phyloP scores from a whole-genome alignment of 2,797 vertebrate species.

The Tympanoctomys barrerae region DNA sequence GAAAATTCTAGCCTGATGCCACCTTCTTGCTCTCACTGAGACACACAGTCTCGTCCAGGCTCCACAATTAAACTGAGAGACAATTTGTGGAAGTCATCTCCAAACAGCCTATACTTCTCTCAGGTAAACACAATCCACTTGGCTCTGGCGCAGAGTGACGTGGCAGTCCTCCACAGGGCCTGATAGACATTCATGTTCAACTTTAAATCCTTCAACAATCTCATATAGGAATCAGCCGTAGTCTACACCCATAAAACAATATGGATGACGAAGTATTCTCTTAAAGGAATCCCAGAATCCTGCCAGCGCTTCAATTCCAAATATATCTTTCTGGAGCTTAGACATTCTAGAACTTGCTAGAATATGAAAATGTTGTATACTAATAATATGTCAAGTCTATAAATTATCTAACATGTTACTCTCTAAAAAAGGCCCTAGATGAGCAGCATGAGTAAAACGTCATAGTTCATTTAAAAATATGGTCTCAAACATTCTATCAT shows the following conservation, averaged over 20 bases:
- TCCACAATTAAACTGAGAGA: neutral
- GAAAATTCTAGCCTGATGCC: neutral
- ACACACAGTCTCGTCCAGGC: neutral
- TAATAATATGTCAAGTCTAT: neutral
- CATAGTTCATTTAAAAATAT: neutral
- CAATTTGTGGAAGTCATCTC: neutral
- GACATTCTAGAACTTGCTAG: neutral
- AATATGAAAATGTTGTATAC: neutral
- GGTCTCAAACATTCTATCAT: neutral
- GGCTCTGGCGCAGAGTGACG: neutral
- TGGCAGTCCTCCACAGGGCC: neutral
- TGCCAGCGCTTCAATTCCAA: neutral
- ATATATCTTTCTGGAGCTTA: neutral
- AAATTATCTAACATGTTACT: neutral
- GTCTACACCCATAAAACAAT: neutral
- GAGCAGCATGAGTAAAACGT: neutral
- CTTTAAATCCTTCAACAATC: neutral
- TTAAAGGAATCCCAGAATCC: neutral
- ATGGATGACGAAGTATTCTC: neutral
- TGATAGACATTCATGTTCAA: neutral
- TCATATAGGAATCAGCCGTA: neutral
- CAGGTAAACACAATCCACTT: neutral
- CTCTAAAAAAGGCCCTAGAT: neutral
- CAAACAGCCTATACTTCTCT: neutral
- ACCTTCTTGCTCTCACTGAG: neutral